phyloP scores from a whole-genome alignment of 2,797 vertebrate species.

The Crax fasciolata region DNA sequence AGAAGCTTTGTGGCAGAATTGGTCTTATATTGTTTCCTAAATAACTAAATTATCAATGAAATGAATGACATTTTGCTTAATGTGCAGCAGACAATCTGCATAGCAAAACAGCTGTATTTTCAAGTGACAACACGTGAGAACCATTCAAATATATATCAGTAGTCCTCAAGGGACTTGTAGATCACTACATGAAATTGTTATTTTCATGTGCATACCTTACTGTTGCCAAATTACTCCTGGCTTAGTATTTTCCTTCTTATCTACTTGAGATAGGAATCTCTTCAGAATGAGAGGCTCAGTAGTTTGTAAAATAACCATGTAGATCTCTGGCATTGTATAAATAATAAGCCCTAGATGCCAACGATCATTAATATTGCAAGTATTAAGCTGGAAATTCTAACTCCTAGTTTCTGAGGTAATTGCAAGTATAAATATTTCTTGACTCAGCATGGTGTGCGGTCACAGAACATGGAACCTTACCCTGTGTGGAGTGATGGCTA shows the following conservation, averaged over 20 bases:
- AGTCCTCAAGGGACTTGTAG: slow-evolving; percentile 13
- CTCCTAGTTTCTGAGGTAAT: slow-evolving; percentile 33
- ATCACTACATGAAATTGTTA: slow-evolving; percentile 6
- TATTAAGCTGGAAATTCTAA: slow-evolving; percentile 25
- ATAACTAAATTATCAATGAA: slow-evolving; percentile 42
- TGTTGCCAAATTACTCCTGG: slow-evolving; percentile 47
- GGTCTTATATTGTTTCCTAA: background rate
- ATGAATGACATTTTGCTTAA: background rate
- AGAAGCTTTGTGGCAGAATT: background rate
- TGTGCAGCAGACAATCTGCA: background rate
- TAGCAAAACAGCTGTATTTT: slow-evolving; percentile 50
- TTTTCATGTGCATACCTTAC: background rate
- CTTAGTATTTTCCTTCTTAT: slow-evolving; percentile 27
- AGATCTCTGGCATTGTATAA: background rate
- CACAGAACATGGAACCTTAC: background rate
- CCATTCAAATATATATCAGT: slow-evolving; percentile 31
- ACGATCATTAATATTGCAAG: slow-evolving; percentile 32
- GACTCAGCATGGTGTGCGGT: slow-evolving; percentile 18
- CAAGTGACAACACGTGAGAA: slow-evolving; percentile 20
- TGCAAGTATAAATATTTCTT: slow-evolving; percentile 21
- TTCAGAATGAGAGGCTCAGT: background rate
- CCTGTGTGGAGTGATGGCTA: background rate
- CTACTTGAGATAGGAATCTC: slow-evolving; percentile 6
- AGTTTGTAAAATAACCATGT: background rate
- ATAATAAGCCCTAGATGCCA: slow-evolving; percentile 37